These are phyloP conservation scores for Lordiphosa fenestrarum DNA, from an alignment of 2,888 invertebrate genomes.

Conservation along the genomic window DNA sequence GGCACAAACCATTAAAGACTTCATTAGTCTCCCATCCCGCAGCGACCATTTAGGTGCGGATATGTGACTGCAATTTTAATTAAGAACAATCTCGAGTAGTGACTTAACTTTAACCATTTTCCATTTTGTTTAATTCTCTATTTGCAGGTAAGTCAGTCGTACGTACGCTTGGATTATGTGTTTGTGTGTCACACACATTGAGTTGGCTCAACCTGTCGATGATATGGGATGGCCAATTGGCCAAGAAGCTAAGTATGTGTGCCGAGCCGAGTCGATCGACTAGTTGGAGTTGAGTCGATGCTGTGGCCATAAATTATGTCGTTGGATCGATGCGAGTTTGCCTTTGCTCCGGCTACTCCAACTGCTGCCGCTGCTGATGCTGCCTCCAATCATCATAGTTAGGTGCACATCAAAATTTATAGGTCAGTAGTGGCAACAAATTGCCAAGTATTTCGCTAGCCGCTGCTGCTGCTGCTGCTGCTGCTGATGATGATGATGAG, in stretches of 20 bases:
- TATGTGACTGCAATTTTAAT: constrained; percentile 58
- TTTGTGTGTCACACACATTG: constrained; percentile 51
- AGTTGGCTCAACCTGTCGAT: constrained; percentile 66
- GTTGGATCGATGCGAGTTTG: constrained; percentile 30
- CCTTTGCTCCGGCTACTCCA: background rate
- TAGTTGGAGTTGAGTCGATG: background rate
- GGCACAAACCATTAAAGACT: constrained; percentile 55
- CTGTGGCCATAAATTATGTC: constrained; percentile 67
- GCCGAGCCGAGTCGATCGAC: constrained; percentile 41
- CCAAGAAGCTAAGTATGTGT: constrained; percentile 41
- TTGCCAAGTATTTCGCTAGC: constrained; percentile 45
- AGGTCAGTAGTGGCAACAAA: constrained; percentile 78
- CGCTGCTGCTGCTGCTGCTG: background rate
- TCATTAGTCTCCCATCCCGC: constrained; percentile 43
- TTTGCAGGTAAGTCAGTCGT: constrained; percentile 58
- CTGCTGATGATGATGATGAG: constrained; percentile 8
- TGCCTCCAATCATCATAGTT: constrained; percentile 44
- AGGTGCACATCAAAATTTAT: constrained; percentile 74
- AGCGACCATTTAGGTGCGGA: constrained; percentile 58
- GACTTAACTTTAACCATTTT: constrained; percentile 40
- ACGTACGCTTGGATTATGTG: constrained; percentile 48
- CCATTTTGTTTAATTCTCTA: constrained; percentile 34
- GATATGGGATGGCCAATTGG: constrained; percentile 44
- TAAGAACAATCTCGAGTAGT: constrained; percentile 27
- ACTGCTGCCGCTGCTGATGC: constrained; percentile 29